Base-by-base conservation (phyloP, 2,888 invertebrate species). In the Drosophila melanosoma region DNA sequence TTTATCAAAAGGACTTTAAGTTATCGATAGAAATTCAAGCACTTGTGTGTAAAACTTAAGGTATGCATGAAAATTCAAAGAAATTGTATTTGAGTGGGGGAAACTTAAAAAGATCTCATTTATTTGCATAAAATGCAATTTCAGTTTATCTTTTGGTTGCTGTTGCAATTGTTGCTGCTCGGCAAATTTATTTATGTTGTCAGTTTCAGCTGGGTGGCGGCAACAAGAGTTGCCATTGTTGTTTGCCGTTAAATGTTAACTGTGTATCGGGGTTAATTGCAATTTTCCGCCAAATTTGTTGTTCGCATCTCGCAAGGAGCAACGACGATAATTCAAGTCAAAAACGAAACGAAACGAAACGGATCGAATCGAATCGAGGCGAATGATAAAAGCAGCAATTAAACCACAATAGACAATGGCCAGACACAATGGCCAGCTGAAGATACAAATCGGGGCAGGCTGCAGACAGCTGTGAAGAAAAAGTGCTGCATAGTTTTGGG, bases 271-370 rank as follows among this genome's bases (percentile, higher is more conserved):
- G 35, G 73, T 79, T 85, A 84, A 88, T 87, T 87, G 85, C 78
- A 86, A 86, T 81, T 87, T 77, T 64, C 77, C 84, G 73, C 78
- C 77, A 75, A 69, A 62, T 71, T 60, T 64, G 29, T 38, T 29
- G 42, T 60, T 51, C 40, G 49, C 45, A 12, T 20, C 15, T 35
- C 45, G 48, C 48, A 38, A 23, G 36, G 23, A 38, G 60, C 49
- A 65, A 57, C 59, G 59, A 66, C 49, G 38, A 75, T 63, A 75
- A 78, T 29, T 74, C 64, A 76, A 71, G 59, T 75, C 29, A n/a
- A 51, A 42, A 40, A 26, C 66, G 65, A 26, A 26, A 26, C 26
- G 5, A 26, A 26, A 5, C 4, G 26, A 75, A 65, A 57, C 23
- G 54, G 36, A 40, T 67, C 33, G 51, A 36, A 40, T 62, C 36